Evolutionary conservation across 2,888 invertebrate genomes (phyloP), one percentile per base, ranked within the genome.

Genomic region (Diadromus collaris): DNA sequence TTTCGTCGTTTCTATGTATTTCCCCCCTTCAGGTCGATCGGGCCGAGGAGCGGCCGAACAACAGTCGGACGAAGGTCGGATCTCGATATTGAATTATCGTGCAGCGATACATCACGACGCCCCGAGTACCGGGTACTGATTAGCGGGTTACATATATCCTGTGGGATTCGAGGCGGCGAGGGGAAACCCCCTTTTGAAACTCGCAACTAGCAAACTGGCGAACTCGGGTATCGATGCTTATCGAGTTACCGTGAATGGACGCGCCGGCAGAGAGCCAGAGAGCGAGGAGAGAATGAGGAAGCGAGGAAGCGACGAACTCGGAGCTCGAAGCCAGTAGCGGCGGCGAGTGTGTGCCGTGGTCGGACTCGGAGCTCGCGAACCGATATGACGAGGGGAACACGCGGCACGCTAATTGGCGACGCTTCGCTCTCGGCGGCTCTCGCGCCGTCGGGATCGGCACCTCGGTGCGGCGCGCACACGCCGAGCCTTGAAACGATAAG

Each of bases 191-290:
- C 56, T 41, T 54, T 61, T 38, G 51, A 32, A 34, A 65, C 41
- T 64, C 10, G 60, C 41, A 75, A 74, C 73, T 65, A 51, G 73
- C 56, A 74, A 41, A 73, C 76, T 73, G 70, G 65, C 65, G 67
- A 56, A 46, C 67, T 61, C 60, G 76, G 48, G 74, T 80, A 81
- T 81, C 79, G 81, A 81, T 80, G 78, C 76, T 82, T 83, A 83
- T 83, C 82, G 80, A 83, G 80, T 80, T 78, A 78, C 71, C 78
- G 81, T 81, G 80, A 83, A 83, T 80, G 79, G 79, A 81, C 70
- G 64, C 64, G 60, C 51, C 32, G 67, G 48, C 38, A 41, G 2
- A 41, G 38, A 41, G 38, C 13, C 6, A 4, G 38, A 38, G 38
- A 13, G 38, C 0, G 38, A 13, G 38, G 68, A 67, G 71, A 68